A percentile compares a stretch with the other conserved stretches of the same genome.
phyloP scores from a whole-genome alignment of 2,888 invertebrate species.

The Pherbina coryleti region DNA sequence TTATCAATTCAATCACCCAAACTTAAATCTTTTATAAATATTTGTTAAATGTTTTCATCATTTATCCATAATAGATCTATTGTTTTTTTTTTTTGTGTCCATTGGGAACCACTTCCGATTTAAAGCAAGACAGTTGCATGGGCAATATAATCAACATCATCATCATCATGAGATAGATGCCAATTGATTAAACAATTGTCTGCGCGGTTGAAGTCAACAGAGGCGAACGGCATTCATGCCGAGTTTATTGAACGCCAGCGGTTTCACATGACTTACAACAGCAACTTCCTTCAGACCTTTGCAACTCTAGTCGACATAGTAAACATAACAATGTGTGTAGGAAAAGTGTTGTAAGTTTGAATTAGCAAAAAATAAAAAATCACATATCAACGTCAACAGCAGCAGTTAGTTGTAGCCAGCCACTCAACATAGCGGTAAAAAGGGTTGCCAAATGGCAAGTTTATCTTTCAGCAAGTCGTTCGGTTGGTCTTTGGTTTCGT shows the following conservation, averaged over 20 bases:
- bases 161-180: neutral
- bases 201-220: neutral
- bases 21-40: too few relatives aligned
- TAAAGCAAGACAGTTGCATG: neutral
- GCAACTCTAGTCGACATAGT: neutral
- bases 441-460: slow-evolving; percentile 15
- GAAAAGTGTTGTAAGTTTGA: neutral
- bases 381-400: neutral
- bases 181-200: neutral
- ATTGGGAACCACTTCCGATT: slow-evolving; percentile 2
- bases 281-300: slow-evolving; percentile 5
- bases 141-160: neutral
- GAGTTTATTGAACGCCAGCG: slow-evolving; percentile 13
- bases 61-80: too few relatives aligned
- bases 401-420: neutral
- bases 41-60: too few relatives aligned
- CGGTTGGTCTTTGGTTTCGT: neutral
- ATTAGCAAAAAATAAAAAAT: neutral
- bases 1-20: too few relatives aligned
- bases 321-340: neutral
- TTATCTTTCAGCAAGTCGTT: neutral
- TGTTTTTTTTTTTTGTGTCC: neutral
- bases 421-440: slow-evolving; percentile 11
- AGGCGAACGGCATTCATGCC: neutral
- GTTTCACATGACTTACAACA: slow-evolving; percentile 5